phyloP scores from a whole-genome alignment of 1,140 invertebrate genomes.

The Aporrectodea caliginosa region DNA sequence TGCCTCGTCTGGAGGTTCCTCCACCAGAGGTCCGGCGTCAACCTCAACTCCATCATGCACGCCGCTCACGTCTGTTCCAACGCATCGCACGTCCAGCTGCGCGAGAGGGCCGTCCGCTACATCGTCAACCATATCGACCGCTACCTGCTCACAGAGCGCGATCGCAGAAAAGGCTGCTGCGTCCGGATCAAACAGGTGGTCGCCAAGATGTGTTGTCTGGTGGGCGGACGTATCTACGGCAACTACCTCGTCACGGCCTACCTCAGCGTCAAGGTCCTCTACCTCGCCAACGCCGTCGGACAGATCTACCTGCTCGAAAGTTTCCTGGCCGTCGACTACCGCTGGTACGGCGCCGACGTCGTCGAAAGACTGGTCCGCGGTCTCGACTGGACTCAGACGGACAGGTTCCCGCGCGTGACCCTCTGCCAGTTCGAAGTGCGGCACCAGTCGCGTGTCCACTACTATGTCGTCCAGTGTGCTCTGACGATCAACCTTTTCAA shows the following conservation, averaged over 20 bases:
- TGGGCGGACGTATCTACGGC: slow-evolving; percentile 48
- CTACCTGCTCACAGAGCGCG: slow-evolving; percentile 51
- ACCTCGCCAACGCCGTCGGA: slow-evolving; percentile 51
- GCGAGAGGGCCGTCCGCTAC: slow-evolving; percentile 50
- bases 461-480: slow-evolving; percentile 60
- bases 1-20: slow-evolving; percentile 60
- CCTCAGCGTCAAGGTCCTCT: slow-evolving; percentile 52
- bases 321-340: slow-evolving; percentile 47
- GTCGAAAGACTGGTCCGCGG: slow-evolving; percentile 44
- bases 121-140: slow-evolving; percentile 53
- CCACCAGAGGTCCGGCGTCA: slow-evolving; percentile 57
- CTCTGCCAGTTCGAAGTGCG: slow-evolving; percentile 57
- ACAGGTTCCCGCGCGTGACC: slow-evolving; percentile 52
- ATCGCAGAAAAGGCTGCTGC: slow-evolving; percentile 46
- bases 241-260: slow-evolving; percentile 50
- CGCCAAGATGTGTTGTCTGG: slow-evolving; percentile 47
- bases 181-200: slow-evolving; percentile 46
- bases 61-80: slow-evolving; percentile 31
- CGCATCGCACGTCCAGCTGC: slow-evolving; percentile 38
- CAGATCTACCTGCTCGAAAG: slow-evolving; percentile 53
- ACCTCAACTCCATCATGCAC: neutral
- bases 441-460: slow-evolving; percentile 56
- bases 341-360: slow-evolving; percentile 48
- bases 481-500: too few relatives aligned
- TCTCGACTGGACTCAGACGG: slow-evolving; percentile 47